Conservation (phyloP, 2,888 invertebrate genomes). For the Drosophila hawaiiensis region DNA sequence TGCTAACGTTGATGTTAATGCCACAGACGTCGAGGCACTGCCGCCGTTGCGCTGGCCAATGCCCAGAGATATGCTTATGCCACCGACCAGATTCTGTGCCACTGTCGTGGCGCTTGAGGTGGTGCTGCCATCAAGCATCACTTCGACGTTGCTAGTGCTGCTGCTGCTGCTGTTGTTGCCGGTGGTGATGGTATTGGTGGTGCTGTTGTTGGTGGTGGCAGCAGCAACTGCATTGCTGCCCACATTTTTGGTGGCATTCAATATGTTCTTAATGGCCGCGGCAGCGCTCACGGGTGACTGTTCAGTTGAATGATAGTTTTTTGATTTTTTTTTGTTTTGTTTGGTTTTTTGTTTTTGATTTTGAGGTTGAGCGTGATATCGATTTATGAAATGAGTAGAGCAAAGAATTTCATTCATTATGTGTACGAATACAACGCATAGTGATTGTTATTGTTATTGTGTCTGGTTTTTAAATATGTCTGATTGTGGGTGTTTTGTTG, state of each 20-base stretch:
- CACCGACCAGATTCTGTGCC: conserved; percentile 79
- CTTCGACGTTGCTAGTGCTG: conserved; percentile 23
- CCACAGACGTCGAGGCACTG: conserved; percentile 35
- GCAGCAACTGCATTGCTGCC: conserved; percentile 63
- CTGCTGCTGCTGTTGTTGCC: conserved; percentile 26
- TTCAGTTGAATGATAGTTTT: conserved; percentile 36
- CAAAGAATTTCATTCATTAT: conserved; percentile 63
- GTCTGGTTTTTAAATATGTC: conserved; percentile 19
- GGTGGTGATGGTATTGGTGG: conserved; percentile 10
- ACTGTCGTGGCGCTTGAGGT: conserved; percentile 54
- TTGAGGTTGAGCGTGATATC: conserved; percentile 39
- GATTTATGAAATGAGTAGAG: conserved; percentile 75
- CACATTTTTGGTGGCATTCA: conserved; percentile 83
- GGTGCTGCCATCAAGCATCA: conserved; percentile 28
- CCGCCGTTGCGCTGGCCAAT: conserved; percentile 72
- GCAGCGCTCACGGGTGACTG: conserved; percentile 83
- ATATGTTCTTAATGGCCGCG: conserved; percentile 82
- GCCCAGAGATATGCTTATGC: conserved; percentile 81
- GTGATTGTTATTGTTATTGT: conserved; percentile 20
- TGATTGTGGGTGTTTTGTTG: conserved; percentile 10
- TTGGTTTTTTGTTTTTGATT: background rate
- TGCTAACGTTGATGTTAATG: conserved; percentile 23
- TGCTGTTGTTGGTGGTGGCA: conserved; percentile 30
- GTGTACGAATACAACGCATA: conserved; percentile 33
- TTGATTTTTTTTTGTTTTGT: background rate